Evolutionary conservation across 2,797 vertebrate genomes (phyloP), one percentile per base, ranked within the genome.

Genomic region (Tadarida brasiliensis): DNA sequence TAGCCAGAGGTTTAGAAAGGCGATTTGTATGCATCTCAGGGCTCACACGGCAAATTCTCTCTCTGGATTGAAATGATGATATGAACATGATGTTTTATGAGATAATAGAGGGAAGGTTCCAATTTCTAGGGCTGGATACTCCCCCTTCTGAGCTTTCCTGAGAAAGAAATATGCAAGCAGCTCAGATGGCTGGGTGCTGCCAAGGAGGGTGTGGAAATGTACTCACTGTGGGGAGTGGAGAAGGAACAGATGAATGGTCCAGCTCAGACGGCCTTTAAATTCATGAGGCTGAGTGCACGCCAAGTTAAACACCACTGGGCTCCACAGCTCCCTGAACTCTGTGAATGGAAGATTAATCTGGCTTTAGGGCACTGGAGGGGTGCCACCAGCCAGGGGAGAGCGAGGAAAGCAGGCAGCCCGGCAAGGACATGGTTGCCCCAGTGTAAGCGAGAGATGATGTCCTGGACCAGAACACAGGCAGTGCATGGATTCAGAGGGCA

Each of bases 1-100:
- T 97, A 97, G 96, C 93, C 94, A 90, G 95, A 97, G 97, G 97
- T 98, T 97, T 86, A 97, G 97, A 97, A 93, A 87, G 97, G 96
- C 65, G 33, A 97, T 98, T 97, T 92, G 83, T 96, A 97, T 97
- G 97, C 96, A 96, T 93, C 94, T 96, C 65, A 61, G 93, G 24
- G 91, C 93, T 93, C 85, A 71, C 80, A 89, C 0, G 9, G 96
- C 92, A 98, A 94, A 96, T 92, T 80, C 89, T 97, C 96, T 97
- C 97, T 95, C 87, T 86, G 83, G 92, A 93, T 95, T 95, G 97
- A 96, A 98, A 98, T 98, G 97, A 97, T 91, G 96, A 97, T 94
- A 90, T 1, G 90, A 96, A 77, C 94, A 94, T 95, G 94, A 96
- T 97, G 82, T 95, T 98, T 98, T 98, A 97, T 96, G 96, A 97